Percentiles rank a stretch among this genome's conserved stretches.
Evolutionary conservation across 92 coral and sea anemone genomes (phyloP).

Genomic region (Isaurus tuberculatus): DNA sequence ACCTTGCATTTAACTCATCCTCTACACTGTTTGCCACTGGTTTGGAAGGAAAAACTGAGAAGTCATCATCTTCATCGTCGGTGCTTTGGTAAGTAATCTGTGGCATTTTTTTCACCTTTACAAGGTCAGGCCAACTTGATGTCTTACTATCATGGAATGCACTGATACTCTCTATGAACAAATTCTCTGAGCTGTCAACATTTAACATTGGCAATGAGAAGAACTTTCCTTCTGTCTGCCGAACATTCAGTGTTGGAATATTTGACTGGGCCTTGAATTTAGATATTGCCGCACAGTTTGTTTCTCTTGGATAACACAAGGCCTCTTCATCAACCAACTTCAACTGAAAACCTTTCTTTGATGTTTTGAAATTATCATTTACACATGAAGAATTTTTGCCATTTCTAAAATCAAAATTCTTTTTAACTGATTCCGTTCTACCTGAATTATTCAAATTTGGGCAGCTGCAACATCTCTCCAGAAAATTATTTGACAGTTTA

Average conservation of each 20-base stretch:
- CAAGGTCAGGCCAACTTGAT: constrained; percentile 42
- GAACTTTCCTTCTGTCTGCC: constrained; percentile 8
- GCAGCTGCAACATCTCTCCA: constrained; percentile 81
- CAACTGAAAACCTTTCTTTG: no score
- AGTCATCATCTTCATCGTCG: constrained; percentile 45
- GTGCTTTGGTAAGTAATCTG: constrained; percentile 35
- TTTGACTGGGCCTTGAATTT: neutral
- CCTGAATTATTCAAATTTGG: constrained; percentile 65
- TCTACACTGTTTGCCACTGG: constrained; percentile 31
- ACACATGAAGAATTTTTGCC: neutral
- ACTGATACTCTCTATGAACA: constrained; percentile 3
- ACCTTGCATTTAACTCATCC: constrained; percentile 12
- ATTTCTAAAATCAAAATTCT: constrained; percentile 58
- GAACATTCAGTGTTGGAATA: neutral
- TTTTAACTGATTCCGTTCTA: constrained; percentile 63
- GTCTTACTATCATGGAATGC: constrained; percentile 41
- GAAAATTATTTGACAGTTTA: constrained; percentile 63
- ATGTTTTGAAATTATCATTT: no score
- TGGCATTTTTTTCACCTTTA: constrained; percentile 34
- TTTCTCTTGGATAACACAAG: neutral
- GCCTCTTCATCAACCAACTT: neutral
- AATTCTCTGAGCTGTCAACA: constrained; percentile 23
- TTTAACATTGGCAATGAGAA: constrained; percentile 37
- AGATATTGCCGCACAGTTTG: neutral
- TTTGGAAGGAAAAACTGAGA: constrained; percentile 24